These are phyloP conservation scores for Clanis bilineata DNA, from an alignment of 2,888 invertebrate species.

Conservation along the genomic window DNA sequence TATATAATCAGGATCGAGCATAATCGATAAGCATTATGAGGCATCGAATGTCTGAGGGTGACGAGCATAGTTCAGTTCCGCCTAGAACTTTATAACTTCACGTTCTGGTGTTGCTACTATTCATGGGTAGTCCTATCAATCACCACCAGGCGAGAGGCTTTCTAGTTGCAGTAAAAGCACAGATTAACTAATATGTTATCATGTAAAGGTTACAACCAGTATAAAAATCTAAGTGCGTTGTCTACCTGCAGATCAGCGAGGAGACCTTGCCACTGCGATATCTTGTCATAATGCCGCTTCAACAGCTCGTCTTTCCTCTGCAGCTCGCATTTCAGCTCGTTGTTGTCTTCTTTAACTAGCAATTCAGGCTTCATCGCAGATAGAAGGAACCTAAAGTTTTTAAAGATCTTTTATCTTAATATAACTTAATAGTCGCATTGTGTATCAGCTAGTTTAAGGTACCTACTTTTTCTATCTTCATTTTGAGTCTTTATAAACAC, in stretches of 20 bases:
- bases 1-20: no score
- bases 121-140: no score
- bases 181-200: no score
- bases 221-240: not conserved
- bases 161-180: no score
- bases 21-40: no score
- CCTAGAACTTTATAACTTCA: no score
- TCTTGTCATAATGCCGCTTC: slow-evolving; percentile 94
- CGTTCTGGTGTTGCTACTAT: no score
- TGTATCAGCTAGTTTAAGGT: not conserved
- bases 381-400: slow-evolving; percentile 84
- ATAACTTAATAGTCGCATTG: not conserved
- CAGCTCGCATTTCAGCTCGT: slow-evolving; percentile 91
- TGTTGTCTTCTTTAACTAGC: slow-evolving; percentile 94
- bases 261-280: slow-evolving; percentile 94
- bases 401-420: not conserved
- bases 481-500: no score
- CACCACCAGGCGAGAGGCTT: no score
- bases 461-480: not conserved
- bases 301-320: slow-evolving; percentile 94
- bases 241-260: slow-evolving; percentile 87
- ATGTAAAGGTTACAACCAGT: no score
- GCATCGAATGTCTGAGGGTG: no score
- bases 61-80: no score
- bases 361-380: slow-evolving; percentile 96